Evolutionary conservation across 1,140 invertebrate species (phyloP).

Genomic region (Harpegnathos saltator): DNA sequence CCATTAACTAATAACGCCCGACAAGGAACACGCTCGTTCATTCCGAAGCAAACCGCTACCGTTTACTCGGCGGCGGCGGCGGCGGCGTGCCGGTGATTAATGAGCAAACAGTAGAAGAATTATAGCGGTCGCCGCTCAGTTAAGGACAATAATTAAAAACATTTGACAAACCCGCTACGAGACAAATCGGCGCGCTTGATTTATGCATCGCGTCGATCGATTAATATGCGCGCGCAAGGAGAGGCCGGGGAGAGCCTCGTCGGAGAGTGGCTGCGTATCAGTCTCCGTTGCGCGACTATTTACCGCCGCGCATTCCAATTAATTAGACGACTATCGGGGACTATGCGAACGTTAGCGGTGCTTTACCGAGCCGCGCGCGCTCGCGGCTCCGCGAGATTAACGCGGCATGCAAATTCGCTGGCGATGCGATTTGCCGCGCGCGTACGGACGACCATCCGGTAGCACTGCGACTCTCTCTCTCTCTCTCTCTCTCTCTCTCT

Average conservation of each 20-base stretch:
- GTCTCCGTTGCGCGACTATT: slow-evolving; percentile 1
- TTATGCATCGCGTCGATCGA: slow-evolving; percentile 4
- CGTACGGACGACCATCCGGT: not conserved
- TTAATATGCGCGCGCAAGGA: slow-evolving; percentile 19
- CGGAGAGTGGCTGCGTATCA: slow-evolving; percentile 1
- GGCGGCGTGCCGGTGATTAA: slow-evolving; percentile 22
- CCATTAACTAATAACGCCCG: slow-evolving; percentile 34
- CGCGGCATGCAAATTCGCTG: slow-evolving; percentile 36
- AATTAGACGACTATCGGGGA: slow-evolving; percentile 44
- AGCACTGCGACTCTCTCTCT: not conserved
- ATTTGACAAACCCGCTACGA: slow-evolving; percentile 34
- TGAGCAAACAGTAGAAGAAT: slow-evolving; percentile 34
- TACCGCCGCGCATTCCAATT: slow-evolving; percentile 49
- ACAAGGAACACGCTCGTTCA: slow-evolving; percentile 35
- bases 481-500: no score
- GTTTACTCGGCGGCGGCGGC: not conserved
- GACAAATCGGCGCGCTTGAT: slow-evolving; percentile 44
- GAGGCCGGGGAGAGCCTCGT: not conserved
- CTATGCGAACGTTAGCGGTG: slow-evolving; percentile 10
- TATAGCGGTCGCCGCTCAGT: slow-evolving; percentile 25
- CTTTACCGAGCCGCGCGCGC: not conserved
- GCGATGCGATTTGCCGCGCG: not conserved
- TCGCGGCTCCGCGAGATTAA: slow-evolving; percentile 20
- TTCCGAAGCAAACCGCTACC: slow-evolving; percentile 4
- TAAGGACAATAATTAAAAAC: slow-evolving; percentile 50